These are phyloP conservation scores for Linyphia triangularis DNA, from an alignment of 2,888 invertebrate species.

Conservation along the genomic window DNA sequence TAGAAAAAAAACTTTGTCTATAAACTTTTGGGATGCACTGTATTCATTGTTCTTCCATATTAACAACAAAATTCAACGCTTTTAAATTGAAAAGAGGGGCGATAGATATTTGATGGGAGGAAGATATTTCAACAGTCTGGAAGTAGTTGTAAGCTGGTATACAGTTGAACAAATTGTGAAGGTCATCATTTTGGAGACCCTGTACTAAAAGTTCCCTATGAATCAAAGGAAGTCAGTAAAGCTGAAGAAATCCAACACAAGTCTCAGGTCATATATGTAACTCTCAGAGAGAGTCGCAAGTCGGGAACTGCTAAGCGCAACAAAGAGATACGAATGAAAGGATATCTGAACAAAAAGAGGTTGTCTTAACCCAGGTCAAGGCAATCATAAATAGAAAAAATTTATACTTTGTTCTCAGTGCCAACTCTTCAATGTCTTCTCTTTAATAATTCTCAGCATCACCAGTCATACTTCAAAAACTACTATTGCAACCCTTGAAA, in stretches of 20 bases:
- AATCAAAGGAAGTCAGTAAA: constrained; percentile 74
- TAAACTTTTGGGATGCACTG: too few relatives aligned
- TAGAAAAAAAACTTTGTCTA: too few relatives aligned
- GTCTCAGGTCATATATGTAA: constrained; percentile 97
- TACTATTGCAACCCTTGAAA: too few relatives aligned
- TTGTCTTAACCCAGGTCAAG: constrained; percentile 75
- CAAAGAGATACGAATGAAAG: constrained; percentile 87
- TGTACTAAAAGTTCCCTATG: constrained; percentile 83
- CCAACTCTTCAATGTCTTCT: constrained; percentile 95
- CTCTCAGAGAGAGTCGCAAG: constrained; percentile 94
- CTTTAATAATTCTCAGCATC: constrained; percentile 97
- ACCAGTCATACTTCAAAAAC: too few relatives aligned
- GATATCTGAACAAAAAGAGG: constrained; percentile 93
- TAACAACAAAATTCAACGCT: constrained; percentile 97
- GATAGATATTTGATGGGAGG: constrained; percentile 95
- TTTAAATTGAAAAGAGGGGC: constrained; percentile 96
- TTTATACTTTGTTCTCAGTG: constrained; percentile 95
- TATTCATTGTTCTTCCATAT: constrained; percentile 98
- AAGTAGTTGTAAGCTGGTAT: constrained; percentile 96
- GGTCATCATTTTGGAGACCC: constrained; percentile 95
- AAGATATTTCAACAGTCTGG: constrained; percentile 93
- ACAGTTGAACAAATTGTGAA: constrained; percentile 98
- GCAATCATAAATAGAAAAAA: constrained; percentile 97
- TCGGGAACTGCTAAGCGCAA: constrained; percentile 92
- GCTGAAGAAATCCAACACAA: constrained; percentile 82